Percentiles rank a stretch among this genome's conserved stretches.
These are phyloP conservation scores for Ictalurus furcatus DNA, from an alignment of 2,113 vertebrate genomes.

Conservation along the genomic window DNA sequence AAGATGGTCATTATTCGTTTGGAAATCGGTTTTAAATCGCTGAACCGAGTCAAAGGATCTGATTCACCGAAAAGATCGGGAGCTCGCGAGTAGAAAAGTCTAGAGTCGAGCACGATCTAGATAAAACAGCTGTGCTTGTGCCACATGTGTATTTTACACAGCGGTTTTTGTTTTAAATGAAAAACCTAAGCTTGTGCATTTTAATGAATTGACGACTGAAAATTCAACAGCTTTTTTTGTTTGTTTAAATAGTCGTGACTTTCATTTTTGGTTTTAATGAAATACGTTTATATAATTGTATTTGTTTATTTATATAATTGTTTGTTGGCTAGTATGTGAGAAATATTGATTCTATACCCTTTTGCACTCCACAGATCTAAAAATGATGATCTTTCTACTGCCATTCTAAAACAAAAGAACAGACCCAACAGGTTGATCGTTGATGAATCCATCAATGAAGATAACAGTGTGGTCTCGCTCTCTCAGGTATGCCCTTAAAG, in stretches of 20 bases:
- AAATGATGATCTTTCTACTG: constrained; percentile 95
- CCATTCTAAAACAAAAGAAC: constrained; percentile 98
- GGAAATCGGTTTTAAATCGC: background rate
- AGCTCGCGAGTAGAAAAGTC: constrained; percentile 20
- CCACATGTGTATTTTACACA: background rate
- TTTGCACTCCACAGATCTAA: constrained; percentile 78
- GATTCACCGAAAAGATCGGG: background rate
- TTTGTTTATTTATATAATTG: background rate
- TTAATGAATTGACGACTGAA: background rate
- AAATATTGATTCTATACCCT: background rate
- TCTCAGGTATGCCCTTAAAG: constrained; percentile 81
- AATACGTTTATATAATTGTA: background rate
- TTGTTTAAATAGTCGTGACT: background rate
- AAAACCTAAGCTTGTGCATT: background rate
- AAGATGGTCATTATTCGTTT: background rate
- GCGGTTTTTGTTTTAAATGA: background rate
- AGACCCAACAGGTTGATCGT: constrained; percentile 97
- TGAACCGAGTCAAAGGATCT: background rate
- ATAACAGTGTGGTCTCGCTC: constrained; percentile 97
- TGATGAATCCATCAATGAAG: constrained; percentile 98
- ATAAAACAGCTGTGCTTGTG: background rate
- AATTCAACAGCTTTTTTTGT: too few relatives aligned
- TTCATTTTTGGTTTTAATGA: constrained; percentile 21
- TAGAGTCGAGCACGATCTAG: background rate
- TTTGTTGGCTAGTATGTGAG: background rate